Base-by-base conservation (phyloP, 2,888 invertebrate species). In the Epirrita christyi region DNA sequence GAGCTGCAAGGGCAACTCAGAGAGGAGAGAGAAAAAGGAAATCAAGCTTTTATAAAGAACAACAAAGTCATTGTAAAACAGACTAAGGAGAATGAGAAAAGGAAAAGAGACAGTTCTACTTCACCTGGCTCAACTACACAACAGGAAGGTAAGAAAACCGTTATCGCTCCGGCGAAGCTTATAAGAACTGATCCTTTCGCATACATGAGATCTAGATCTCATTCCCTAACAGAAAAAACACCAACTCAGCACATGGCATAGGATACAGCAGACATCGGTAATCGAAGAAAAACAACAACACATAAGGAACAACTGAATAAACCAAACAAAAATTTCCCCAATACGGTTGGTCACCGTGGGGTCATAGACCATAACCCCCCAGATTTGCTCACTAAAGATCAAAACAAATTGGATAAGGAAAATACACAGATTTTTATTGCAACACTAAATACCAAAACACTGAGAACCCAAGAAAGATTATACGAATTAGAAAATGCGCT, bases 271-370 rank as follows among this genome's bases (percentile, higher is more conserved):
- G 29, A 29, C 29, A 29, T 9, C 9, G 29, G 29, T 29, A 29
- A 29, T 29, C 29, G 29, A 29, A 29, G 29, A 29, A 29, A 29
- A 29, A 29, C 29, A 29, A 6, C 29, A 29, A 29, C 6, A 29
- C 6, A 1, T 29, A 29, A 1, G 29, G 9, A 29, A 29, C 29
- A 29, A 9, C 29, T 21, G 21, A 29, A 29, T 29, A 6, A 29
- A 29, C 21, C 6, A 29, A 29, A 29, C 29, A 29, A 29, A 29
- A 29, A 29, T 29, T 6, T 29, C 29, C 38, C 38, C 49, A 48
- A 54, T 52, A 28, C 50, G 64, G 61, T 29, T 64, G 61, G 64
- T 64, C 64, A 54, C 59, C 61, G 54, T 41, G 61, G 61, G 61
- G 61, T 36, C 28, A 56, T 14, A 4, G 61, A 64, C 61, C 61